Base-by-base conservation (phyloP, 1,140 invertebrate genomes). In the Pseudomyrmex sp. region DNA sequence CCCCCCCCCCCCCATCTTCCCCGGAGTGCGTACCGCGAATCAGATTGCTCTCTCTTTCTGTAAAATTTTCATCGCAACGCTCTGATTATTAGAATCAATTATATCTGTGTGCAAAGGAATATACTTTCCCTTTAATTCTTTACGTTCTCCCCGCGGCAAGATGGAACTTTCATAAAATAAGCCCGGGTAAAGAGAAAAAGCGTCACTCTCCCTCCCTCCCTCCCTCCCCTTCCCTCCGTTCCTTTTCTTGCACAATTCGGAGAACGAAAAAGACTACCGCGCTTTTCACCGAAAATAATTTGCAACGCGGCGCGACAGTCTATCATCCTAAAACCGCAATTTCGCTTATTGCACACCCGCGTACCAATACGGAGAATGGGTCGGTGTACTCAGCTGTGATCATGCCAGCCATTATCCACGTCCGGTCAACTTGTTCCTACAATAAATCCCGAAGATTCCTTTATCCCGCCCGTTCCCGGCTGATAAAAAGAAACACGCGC, bases 301-400 rank as follows among this genome's bases (percentile, higher is more conserved):
- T 93, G 89, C 91, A 89, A 89, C 83, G 87, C 91, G 89, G 88
- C 90, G 90, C 92, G 91, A 93, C 91, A 92, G 92, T 88, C 91
- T 91, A 91, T 93, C 90, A 93, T 92, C 90, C 89, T 76, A 88
- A 93, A 93, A 93, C 92, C 93, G 90, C 92, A 94, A 90, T 91
- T 87, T 86, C 89, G 88, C 88, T 91, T 92, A 91, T 91, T 92
- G 90, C 89, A 90, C 90, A 91, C 88, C 91, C 90, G 90, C 91
- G 83, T 83, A 85, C 82, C 20, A 86, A 73, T 82, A 83, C 85
- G 87, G 52, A 84, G 76, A 85, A 90, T 89, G 86, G 89, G 86
- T 89, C 91, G 85, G 88, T 85, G 88, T 89, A 91, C 91, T 92
- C 91, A 75, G 72, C 77, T 92, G 91, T 86, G 88, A 88, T 87